Percentiles rank a stretch among this genome's conserved stretches.
Evolutionary conservation across 2,797 vertebrate species (phyloP).

Genomic region (Meda fulgida): DNA sequence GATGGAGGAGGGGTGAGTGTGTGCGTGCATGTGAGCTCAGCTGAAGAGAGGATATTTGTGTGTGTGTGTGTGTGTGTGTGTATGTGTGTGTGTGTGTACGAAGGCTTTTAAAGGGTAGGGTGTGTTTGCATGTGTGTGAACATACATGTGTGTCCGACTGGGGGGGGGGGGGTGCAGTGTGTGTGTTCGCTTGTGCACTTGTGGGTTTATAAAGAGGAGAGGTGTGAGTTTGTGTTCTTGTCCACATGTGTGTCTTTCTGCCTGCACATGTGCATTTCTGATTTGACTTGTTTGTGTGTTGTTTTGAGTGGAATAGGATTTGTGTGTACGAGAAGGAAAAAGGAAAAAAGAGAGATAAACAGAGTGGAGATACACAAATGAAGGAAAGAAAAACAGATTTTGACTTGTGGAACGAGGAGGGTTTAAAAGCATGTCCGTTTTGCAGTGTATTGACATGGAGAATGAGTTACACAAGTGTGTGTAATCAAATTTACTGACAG

Average conservation of each 20-base stretch:
- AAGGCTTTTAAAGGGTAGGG: constrained; percentile 39
- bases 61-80: constrained; percentile 26
- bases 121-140: constrained; percentile 55
- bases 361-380: constrained; percentile 30
- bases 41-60: constrained; percentile 54
- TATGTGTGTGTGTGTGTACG: constrained; percentile 21
- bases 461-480: constrained; percentile 36
- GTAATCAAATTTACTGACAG: constrained; percentile 24
- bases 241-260: constrained; percentile 58
- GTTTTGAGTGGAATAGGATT: constrained; percentile 63
- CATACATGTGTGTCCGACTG: constrained; percentile 48
- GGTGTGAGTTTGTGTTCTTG: constrained; percentile 53
- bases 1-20: no score
- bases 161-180: constrained; percentile 27
- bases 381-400: constrained; percentile 41
- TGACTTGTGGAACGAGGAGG: constrained; percentile 15
- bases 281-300: constrained; percentile 71
- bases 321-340: constrained; percentile 30
- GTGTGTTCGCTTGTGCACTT: constrained; percentile 29
- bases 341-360: constrained; percentile 42
- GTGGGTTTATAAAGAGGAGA: constrained; percentile 35
- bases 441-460: constrained; percentile 31
- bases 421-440: constrained; percentile 35
- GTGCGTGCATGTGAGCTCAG: constrained; percentile 51
- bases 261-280: constrained; percentile 68